These are phyloP conservation scores for Drosophila maculinotata DNA, from an alignment of 2,888 invertebrate species.

Conservation along the genomic window DNA sequence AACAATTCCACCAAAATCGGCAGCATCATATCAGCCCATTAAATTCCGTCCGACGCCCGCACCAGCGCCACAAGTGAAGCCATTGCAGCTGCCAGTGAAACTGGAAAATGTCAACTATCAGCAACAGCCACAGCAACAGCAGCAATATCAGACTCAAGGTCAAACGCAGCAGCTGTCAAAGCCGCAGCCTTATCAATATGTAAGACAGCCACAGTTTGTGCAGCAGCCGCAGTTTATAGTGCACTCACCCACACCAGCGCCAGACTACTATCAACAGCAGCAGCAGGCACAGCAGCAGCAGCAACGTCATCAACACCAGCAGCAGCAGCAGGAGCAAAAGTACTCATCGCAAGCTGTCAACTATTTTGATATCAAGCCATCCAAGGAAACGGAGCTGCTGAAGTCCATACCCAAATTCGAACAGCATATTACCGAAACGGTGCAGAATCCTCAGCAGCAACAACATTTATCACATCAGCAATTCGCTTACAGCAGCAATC, in stretches of 20 bases:
- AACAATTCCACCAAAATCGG: conserved; percentile 74
- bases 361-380: conserved; percentile 85
- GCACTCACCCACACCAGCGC: conserved; percentile 63
- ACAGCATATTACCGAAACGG: conserved; percentile 89
- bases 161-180: conserved; percentile 68
- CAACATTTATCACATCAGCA: conserved; percentile 49
- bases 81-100: conserved; percentile 78
- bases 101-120: conserved; percentile 78
- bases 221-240: conserved; percentile 79
- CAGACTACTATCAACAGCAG: conserved; percentile 47
- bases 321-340: conserved; percentile 31
- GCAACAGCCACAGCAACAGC: conserved; percentile 69
- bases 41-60: conserved; percentile 83
- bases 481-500: conserved; percentile 70
- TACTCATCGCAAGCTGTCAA: conserved; percentile 41
- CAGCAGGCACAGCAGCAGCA: conserved; percentile 42
- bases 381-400: conserved; percentile 89
- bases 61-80: conserved; percentile 64
- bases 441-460: conserved; percentile 63
- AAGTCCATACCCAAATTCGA: conserved; percentile 92
- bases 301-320: conserved; percentile 17
- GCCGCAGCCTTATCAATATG: conserved; percentile 84
- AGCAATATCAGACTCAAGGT: conserved; percentile 67
- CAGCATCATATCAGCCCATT: conserved; percentile 82
- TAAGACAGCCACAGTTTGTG: conserved; percentile 84